Evolutionary conservation across 1,140 invertebrate genomes (phyloP), one percentile per base, ranked within the genome.

Genomic region (Drosophila azteca): DNA sequence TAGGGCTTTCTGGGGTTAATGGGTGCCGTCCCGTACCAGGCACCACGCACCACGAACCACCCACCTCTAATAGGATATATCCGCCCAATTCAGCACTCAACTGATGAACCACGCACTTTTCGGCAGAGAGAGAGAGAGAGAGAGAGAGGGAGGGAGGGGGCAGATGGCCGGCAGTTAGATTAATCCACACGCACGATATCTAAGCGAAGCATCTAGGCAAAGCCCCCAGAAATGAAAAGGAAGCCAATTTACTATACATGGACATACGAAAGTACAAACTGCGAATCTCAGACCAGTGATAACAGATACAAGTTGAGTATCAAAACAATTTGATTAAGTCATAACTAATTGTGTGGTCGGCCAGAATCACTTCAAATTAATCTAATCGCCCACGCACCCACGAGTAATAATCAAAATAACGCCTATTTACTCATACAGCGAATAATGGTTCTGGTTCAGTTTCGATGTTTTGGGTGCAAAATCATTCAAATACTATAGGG

Each of bases 301-400:
- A 83, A 71, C 61, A 66, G 26, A 44, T 65, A 48, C 48, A 31
- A 49, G 29, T 57, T 29, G 57, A 46, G 44, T 61, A 83, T 79
- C 79, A 84, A 60, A 84, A 84, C 80, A 83, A 79, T 84, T 79
- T 84, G 51, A 84, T 84, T 78, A 60, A 44, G 48, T 43, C 50
- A 50, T 6, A 39, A 39, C 15, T 58, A 69, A 58, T 50, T 69
- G 45, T 67, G 22, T 2, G 44, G 11, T 45, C 9, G 26, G 9
- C 46, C 15, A 26, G n/a, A 61, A 57, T 74, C 74, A 60, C 52
- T 70, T 45, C 50, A 69, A 41, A 48, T 43, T 60, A 74, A 81
- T 82, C 71, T 82, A 70, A 82, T 82, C 74, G 17, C 46, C 45
- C 66, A 78, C 64, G 70, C 64, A 79, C 63, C 22, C 22, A 24